Evolutionary conservation across 2,797 vertebrate genomes (phyloP).

Genomic region (Siniperca undulata): DNA sequence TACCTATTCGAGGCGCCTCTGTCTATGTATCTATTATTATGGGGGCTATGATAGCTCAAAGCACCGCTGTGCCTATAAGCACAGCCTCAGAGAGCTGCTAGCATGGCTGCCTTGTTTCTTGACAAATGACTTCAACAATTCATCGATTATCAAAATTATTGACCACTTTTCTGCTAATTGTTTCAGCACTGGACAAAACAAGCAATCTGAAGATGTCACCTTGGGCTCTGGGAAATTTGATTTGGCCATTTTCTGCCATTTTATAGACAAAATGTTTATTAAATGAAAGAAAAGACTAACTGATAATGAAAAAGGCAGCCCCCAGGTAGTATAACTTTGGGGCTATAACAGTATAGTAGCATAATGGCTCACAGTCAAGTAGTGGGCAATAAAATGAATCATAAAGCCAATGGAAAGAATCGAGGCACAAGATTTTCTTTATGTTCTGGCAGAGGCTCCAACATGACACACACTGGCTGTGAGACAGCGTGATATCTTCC

Average conservation of each 20-base stretch:
- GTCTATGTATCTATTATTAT: no score
- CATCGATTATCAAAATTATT: neutral
- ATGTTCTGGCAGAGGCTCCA: slow-evolving; percentile 30
- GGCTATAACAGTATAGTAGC: no score
- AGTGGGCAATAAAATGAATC: slow-evolving; percentile 55
- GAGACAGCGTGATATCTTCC: slow-evolving; percentile 50
- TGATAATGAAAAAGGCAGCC: neutral
- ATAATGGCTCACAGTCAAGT: slow-evolving; percentile 13
- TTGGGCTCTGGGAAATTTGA: neutral
- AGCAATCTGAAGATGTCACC: neutral
- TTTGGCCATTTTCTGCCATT: neutral
- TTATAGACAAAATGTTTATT: neutral
- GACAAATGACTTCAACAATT: neutral
- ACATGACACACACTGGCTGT: slow-evolving; percentile 41
- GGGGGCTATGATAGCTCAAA: neutral
- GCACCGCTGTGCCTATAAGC: neutral
- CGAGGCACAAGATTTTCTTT: slow-evolving; percentile 31
- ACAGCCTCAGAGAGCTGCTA: neutral
- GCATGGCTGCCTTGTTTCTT: neutral
- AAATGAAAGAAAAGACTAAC: neutral
- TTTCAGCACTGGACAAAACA: neutral
- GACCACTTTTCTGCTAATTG: neutral
- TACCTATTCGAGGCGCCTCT: no score
- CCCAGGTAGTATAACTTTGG: neutral
- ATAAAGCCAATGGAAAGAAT: slow-evolving; percentile 48